Base-by-base conservation (phyloP, 2,888 invertebrate species). In the Sesamia inferens region DNA sequence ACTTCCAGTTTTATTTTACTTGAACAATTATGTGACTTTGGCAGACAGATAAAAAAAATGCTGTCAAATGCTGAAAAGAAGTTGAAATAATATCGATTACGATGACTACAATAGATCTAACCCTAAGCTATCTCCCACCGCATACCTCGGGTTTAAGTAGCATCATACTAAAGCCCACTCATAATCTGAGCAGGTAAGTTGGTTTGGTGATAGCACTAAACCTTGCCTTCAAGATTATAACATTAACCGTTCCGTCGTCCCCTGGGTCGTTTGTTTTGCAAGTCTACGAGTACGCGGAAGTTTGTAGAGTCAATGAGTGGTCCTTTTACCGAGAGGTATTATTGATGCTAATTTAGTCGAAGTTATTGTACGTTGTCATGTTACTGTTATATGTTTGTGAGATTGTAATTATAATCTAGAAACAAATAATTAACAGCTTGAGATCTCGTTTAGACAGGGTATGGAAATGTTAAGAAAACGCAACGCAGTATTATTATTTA, bases 191-290 rank as follows among this genome's bases (percentile, higher is more conserved):
- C 48, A 63, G 68, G 67, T 69, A 76, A 69, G 48, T 67, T 65
- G 78, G 79, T 78, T 78, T 79, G 63, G 72, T 68, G 73, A 78
- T 65, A 68, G 68, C 31, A 73, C 48, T 78, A 73, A 79, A 79
- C 77, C 78, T 78, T 79, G 65, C 76, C 71, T 71, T 68, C 51
- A 78, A 75, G 78, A 81, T 81, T 81, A 81, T 81, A 78, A 81
- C 74, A 81, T 80, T 68, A 80, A 81, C 76, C 78, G 71, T 81
- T 71, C 68, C 68, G 61, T 55, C 68, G 68, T 81, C 80, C 80
- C 78, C 22, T 63, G 73, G 63, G 74, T 78, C 82, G 78, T 74
- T 81, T 57, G 71, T 78, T 81, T 70, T 78, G 78, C 73, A 74
- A 82, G 71, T 74, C 66, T 69, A 66, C 74, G 74, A 74, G 68